Percentiles rank a stretch among this genome's conserved stretches.
phyloP scores from a whole-genome alignment of 2,888 invertebrate species.

The Epinotia brunnichana region DNA sequence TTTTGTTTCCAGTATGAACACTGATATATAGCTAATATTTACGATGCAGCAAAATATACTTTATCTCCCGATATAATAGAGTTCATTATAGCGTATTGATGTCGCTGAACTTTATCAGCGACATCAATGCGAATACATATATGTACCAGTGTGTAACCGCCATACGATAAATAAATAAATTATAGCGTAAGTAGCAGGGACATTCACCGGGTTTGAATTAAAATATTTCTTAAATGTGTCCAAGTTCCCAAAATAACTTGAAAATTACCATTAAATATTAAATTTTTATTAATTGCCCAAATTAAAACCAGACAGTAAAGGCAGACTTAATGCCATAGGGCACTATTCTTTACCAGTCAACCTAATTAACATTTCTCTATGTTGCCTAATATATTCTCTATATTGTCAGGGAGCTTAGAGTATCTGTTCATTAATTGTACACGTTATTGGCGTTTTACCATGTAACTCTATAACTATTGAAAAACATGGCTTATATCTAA shows the following conservation, averaged over 20 bases:
- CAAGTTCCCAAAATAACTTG: not conserved
- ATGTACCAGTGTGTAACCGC: too few species aligned
- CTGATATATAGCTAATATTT: not conserved
- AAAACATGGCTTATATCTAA: constrained; percentile 28
- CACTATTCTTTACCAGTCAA: not conserved
- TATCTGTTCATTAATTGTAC: constrained; percentile 2
- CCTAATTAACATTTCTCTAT: not conserved
- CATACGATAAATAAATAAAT: too few species aligned
- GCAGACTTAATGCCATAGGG: not conserved
- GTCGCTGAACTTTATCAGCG: too few species aligned
- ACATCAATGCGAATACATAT: too few species aligned
- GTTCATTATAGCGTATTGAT: not conserved
- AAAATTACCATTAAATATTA: not conserved
- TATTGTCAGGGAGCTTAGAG: not conserved
- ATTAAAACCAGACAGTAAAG: not conserved
- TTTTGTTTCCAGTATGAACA: not conserved
- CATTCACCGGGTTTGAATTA: not conserved
- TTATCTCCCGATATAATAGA: not conserved
- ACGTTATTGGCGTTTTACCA: not conserved
- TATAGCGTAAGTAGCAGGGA: not conserved
- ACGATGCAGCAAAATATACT: not conserved
- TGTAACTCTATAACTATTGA: constrained; percentile 15
- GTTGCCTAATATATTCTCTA: too few species aligned
- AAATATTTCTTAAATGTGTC: not conserved
- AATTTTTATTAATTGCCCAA: not conserved